Evolutionary conservation across 2,797 vertebrate species (phyloP).

Genomic region (Acridotheres tristis): DNA sequence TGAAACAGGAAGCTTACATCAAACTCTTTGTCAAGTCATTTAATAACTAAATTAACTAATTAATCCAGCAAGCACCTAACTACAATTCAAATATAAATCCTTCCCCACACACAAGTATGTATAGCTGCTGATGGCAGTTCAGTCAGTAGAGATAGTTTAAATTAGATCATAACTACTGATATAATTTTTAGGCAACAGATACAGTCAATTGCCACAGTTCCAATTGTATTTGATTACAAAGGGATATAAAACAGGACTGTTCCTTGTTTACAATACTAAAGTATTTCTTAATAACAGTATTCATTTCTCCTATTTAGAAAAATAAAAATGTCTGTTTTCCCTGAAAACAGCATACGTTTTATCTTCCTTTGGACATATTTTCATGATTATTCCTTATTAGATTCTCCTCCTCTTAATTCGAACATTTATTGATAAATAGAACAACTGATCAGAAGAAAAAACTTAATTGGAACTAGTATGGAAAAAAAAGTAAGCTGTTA

Average conservation of each 20-base stretch:
- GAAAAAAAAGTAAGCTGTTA: background rate
- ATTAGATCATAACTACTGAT: background rate
- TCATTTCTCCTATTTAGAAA: background rate
- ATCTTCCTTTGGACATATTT: background rate
- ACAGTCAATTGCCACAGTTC: background rate
- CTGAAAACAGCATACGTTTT: background rate
- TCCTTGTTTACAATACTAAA: background rate
- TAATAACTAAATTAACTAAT: background rate
- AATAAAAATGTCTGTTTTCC: background rate
- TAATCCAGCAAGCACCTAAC: background rate
- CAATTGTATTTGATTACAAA: background rate
- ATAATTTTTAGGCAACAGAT: slow-evolving; percentile 9
- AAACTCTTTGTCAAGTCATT: background rate
- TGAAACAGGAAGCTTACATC: background rate
- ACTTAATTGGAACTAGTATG: background rate
- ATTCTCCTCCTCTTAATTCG: background rate
- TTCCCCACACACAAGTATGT: background rate
- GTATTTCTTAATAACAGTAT: background rate
- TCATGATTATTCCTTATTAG: background rate
- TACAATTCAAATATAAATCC: background rate
- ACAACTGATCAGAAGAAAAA: background rate
- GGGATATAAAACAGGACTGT: background rate
- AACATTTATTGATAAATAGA: background rate
- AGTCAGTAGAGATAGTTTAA: background rate
- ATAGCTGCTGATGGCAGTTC: background rate